These are phyloP conservation scores for Merodon equestris DNA, from an alignment of 2,888 invertebrate genomes.

Conservation along the genomic window DNA sequence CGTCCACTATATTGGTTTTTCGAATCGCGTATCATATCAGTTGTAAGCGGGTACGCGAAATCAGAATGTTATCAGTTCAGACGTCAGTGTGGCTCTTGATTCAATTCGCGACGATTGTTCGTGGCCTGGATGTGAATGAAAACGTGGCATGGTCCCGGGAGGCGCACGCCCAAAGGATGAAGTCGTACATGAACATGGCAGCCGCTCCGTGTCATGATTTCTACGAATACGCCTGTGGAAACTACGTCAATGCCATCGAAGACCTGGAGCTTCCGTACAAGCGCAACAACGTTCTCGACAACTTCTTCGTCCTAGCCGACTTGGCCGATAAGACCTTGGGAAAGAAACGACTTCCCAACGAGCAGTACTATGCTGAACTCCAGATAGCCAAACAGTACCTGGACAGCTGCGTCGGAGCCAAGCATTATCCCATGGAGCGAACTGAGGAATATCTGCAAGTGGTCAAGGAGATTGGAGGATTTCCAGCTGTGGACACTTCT, in stretches of 20 bases:
- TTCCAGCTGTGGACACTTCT: slow-evolving; percentile 74
- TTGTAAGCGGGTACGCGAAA: too few relatives aligned
- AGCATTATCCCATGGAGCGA: slow-evolving; percentile 71
- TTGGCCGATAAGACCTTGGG: slow-evolving; percentile 69
- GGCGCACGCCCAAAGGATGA: slow-evolving; percentile 72
- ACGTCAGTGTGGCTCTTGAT: too few relatives aligned
- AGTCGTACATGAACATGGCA: slow-evolving; percentile 57
- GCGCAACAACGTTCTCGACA: slow-evolving; percentile 73
- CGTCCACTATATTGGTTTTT: too few relatives aligned
- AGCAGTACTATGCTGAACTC: slow-evolving; percentile 71
- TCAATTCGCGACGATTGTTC: too few relatives aligned
- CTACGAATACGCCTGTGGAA: slow-evolving; percentile 76
- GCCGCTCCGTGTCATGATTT: slow-evolving; percentile 75
- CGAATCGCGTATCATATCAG: too few relatives aligned
- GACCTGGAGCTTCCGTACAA: slow-evolving; percentile 70
- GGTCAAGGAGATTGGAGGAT: slow-evolving; percentile 75
- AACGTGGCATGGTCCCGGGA: slow-evolving; percentile 56
- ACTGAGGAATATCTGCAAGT: slow-evolving; percentile 73
- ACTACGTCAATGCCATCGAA: slow-evolving; percentile 73
- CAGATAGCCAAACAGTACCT: slow-evolving; percentile 72
- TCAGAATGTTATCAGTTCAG: too few relatives aligned
- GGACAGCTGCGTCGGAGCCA: slow-evolving; percentile 72
- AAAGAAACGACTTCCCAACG: slow-evolving; percentile 56
- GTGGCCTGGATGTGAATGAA: slow-evolving; percentile 20
- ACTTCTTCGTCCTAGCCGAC: slow-evolving; percentile 71